Conservation (phyloP, 2,113 vertebrate species). For the Typhlomys cinereus region DNA sequence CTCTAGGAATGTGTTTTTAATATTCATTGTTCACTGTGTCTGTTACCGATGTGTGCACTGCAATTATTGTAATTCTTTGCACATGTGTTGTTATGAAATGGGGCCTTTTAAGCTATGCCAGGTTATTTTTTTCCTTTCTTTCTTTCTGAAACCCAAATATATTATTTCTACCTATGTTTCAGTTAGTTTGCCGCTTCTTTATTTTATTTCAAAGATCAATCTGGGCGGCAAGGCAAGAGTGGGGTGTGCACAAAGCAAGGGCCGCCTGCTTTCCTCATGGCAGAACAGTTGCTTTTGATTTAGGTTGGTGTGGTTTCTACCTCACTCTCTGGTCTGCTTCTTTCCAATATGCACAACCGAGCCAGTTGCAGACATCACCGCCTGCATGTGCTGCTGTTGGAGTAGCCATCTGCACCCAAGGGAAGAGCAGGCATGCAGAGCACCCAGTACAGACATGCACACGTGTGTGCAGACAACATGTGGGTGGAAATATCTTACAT, state of each 20-base stretch:
- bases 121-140: slow-evolving; percentile 57
- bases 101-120: slow-evolving; percentile 86
- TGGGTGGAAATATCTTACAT: neutral
- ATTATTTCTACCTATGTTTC: slow-evolving; percentile 86
- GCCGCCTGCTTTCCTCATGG: slow-evolving; percentile 59
- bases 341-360: slow-evolving; percentile 56
- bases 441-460: neutral
- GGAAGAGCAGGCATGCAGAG: neutral
- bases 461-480: neutral
- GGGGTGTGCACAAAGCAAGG: slow-evolving; percentile 55
- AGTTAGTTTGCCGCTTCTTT: slow-evolving; percentile 77
- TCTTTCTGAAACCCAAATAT: slow-evolving; percentile 79
- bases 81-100: slow-evolving; percentile 87
- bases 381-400: neutral
- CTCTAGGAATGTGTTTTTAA: slow-evolving; percentile 85
- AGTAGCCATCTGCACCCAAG: slow-evolving; percentile 3
- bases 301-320: slow-evolving; percentile 55
- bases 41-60: slow-evolving; percentile 83
- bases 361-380: slow-evolving; percentile 59
- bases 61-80: slow-evolving; percentile 87
- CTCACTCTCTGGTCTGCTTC: slow-evolving; percentile 52
- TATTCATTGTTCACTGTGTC: slow-evolving; percentile 85
- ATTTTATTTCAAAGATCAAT: slow-evolving; percentile 78
- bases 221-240: slow-evolving; percentile 73
- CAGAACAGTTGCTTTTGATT: slow-evolving; percentile 78